Percentiles rank a stretch among this genome's conserved stretches.
phyloP scores from a whole-genome alignment of 1,140 invertebrate species.

The Drosophila bifasciata region DNA sequence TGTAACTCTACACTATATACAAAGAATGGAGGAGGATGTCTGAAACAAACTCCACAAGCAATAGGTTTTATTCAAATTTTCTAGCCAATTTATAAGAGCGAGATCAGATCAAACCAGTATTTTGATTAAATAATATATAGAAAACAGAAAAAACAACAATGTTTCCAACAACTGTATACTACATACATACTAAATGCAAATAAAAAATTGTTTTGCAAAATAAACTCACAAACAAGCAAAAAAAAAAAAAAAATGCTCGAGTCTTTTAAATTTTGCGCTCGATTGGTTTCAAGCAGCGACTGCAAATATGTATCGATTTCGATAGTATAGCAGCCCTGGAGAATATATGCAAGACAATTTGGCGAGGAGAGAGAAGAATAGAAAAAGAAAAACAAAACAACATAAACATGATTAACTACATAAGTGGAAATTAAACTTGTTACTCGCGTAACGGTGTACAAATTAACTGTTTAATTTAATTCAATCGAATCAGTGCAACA shows the following conservation, averaged over 20 bases:
- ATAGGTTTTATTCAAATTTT: slow-evolving; percentile 26
- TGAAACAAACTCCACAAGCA: slow-evolving; percentile 15
- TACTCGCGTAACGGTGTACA: too few species aligned
- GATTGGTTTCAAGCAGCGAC: neutral
- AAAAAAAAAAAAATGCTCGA: too few species aligned
- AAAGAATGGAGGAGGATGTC: neutral
- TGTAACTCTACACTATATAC: neutral
- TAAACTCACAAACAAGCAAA: slow-evolving; percentile 13
- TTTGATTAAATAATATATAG: slow-evolving; percentile 20
- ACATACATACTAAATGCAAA: slow-evolving; percentile 53
- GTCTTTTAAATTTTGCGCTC: slow-evolving; percentile 25
- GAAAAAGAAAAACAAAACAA: neutral
- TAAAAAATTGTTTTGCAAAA: slow-evolving; percentile 35
- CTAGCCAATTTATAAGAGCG: slow-evolving; percentile 37
- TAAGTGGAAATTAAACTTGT: too few species aligned
- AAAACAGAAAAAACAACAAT: slow-evolving; percentile 6
- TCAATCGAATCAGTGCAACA: too few species aligned
- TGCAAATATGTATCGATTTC: neutral
- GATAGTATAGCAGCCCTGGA: neutral
- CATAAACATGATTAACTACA: too few species aligned
- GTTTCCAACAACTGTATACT: slow-evolving; percentile 38
- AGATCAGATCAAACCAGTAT: slow-evolving; percentile 47
- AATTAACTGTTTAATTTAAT: too few species aligned
- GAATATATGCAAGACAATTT: neutral
- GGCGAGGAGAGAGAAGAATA: too few species aligned